A percentile compares a stretch with the other conserved stretches of the same genome.
These are phyloP conservation scores for Echinometra lucunter DNA, from an alignment of 53 echinoderm and acorn worm genomes.

Conservation along the genomic window DNA sequence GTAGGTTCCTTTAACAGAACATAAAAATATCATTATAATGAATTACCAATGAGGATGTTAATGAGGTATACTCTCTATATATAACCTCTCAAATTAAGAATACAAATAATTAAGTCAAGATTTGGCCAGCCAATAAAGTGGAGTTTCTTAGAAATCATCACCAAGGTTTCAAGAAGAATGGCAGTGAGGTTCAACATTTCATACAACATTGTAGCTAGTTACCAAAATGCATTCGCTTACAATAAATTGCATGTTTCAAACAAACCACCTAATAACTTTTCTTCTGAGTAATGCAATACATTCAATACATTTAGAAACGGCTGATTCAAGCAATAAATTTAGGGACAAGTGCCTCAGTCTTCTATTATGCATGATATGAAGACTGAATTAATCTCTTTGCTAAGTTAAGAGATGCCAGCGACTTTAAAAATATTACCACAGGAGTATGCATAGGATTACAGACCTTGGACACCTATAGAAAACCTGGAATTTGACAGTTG, in stretches of 20 bases:
- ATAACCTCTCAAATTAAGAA: background rate
- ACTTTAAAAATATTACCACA: too few species aligned
- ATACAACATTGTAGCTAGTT: background rate
- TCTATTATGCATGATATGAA: background rate
- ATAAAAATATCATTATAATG: background rate
- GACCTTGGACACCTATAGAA: too few species aligned
- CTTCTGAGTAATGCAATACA: background rate
- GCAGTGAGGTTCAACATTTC: slow-evolving; percentile 27
- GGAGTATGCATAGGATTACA: background rate
- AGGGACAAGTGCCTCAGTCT: background rate
- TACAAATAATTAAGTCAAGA: background rate
- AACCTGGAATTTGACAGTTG: too few species aligned
- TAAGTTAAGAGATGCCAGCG: background rate
- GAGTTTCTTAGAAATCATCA: background rate
- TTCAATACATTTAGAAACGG: background rate
- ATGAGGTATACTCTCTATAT: background rate
- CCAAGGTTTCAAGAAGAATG: background rate
- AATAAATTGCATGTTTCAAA: background rate
- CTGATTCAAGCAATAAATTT: background rate
- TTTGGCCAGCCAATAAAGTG: background rate
- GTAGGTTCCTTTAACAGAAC: background rate
- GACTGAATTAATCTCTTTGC: background rate
- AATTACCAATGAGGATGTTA: background rate
- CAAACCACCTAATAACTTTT: background rate
- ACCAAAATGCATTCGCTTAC: background rate